Evolutionary conservation across 2,797 vertebrate species (phyloP).

Genomic region (Erethizon dorsatum): DNA sequence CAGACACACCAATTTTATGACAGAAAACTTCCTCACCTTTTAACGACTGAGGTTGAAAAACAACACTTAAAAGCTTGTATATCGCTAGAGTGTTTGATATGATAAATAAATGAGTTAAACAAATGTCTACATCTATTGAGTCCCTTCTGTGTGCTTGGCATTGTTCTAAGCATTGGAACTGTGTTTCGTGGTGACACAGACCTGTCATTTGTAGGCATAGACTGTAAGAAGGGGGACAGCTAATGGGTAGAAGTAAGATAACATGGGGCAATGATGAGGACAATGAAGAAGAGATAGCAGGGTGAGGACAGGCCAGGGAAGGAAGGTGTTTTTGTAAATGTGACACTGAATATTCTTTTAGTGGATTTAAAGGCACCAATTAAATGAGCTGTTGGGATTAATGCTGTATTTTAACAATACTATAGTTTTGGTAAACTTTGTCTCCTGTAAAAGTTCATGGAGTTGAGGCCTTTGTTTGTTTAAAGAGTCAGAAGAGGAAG

Average conservation of each 20-base stretch:
- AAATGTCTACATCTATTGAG: neutral
- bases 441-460: neutral
- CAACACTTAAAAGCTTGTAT: neutral
- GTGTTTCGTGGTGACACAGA: neutral
- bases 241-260: neutral
- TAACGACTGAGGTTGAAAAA: slow-evolving; percentile 8
- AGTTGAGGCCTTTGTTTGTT: slow-evolving; percentile 10
- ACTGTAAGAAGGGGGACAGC: neutral
- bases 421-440: neutral
- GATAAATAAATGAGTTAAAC: neutral
- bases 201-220: neutral
- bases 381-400: slow-evolving; percentile 1
- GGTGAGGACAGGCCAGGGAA: neutral
- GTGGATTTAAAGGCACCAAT: neutral
- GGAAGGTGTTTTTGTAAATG: neutral
- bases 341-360: neutral
- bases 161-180: neutral
- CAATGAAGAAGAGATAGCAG: neutral
- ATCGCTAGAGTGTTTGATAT: neutral
- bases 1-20: neutral
- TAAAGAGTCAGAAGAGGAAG: neutral
- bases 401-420: neutral
- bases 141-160: neutral
- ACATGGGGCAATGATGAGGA: neutral
- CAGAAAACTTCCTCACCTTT: neutral